Percentiles rank a stretch among this genome's conserved stretches.
Evolutionary conservation across 2,888 invertebrate genomes (phyloP).

Genomic region (Coronaproctus castanopsis): DNA sequence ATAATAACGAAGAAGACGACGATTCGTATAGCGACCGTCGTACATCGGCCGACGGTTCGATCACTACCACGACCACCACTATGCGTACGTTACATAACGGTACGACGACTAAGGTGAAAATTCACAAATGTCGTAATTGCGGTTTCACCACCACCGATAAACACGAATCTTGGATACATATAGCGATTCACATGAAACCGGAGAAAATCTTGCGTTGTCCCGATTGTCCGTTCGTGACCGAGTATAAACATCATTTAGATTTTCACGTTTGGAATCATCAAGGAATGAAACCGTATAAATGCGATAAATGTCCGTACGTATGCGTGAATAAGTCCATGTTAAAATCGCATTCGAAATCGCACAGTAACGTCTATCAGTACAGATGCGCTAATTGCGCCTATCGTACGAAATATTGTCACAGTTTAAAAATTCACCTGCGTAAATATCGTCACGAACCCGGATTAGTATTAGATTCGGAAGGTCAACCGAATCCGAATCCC

Average conservation of each 20-base stretch:
- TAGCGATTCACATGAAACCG: slow-evolving; percentile 67
- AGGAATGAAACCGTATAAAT: slow-evolving; percentile 88
- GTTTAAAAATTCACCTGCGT: slow-evolving; percentile 78
- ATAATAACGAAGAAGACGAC: slow-evolving; percentile 10
- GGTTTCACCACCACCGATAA: slow-evolving; percentile 53
- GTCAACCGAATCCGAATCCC: slow-evolving; percentile 65
- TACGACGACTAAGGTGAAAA: slow-evolving; percentile 12
- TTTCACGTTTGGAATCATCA: slow-evolving; percentile 90
- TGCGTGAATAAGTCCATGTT: slow-evolving; percentile 99
- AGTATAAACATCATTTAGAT: slow-evolving; percentile 94
- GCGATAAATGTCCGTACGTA: slow-evolving; percentile 65
- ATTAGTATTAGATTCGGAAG: slow-evolving; percentile 72
- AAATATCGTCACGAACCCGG: slow-evolving; percentile 82
- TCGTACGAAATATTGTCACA: slow-evolving; percentile 95
- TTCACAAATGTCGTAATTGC: slow-evolving; percentile 21
- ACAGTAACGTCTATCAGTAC: slow-evolving; percentile 79
- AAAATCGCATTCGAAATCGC: slow-evolving; percentile 92
- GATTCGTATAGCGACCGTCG: not conserved
- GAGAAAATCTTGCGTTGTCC: slow-evolving; percentile 81
- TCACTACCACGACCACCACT: not conserved
- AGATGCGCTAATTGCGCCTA: slow-evolving; percentile 84
- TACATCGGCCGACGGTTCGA: not conserved
- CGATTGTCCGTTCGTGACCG: slow-evolving; percentile 90
- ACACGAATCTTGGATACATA: slow-evolving; percentile 83
- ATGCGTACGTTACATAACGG: not conserved